A percentile compares a stretch with the other conserved stretches of the same genome.
Evolutionary conservation across 2,797 vertebrate genomes (phyloP).

Genomic region (Sebastes oblongus): DNA sequence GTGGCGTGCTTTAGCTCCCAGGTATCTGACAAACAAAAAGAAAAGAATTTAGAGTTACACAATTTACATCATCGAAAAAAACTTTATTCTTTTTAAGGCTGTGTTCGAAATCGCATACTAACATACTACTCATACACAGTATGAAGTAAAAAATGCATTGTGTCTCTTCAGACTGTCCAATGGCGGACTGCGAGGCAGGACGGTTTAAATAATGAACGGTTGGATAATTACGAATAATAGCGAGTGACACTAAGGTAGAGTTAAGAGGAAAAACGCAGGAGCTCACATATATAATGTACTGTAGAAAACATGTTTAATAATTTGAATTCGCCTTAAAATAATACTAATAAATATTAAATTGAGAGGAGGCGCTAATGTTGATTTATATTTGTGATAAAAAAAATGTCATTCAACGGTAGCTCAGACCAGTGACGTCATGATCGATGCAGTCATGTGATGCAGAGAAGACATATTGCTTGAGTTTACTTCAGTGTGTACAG

Average conservation of each 20-base stretch:
- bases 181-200: neutral
- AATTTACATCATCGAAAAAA: neutral
- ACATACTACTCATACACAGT: neutral
- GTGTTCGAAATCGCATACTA: no score
- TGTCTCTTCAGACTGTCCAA: neutral
- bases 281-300: neutral
- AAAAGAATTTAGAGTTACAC: neutral
- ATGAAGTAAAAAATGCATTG: neutral
- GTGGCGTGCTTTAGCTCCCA: slow-evolving; percentile 98
- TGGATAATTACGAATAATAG: neutral
- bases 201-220: neutral
- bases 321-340: neutral
- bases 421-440: neutral
- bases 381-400: neutral
- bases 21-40: slow-evolving; percentile 81
- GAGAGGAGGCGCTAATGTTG: neutral
- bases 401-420: fast-evolving
- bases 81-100: neutral
- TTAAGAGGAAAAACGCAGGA: neutral
- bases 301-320: neutral
- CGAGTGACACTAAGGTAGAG: no score
- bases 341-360: neutral
- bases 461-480: neutral
- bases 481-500: neutral
- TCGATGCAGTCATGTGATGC: neutral